These are phyloP conservation scores for Metallyticus violacea DNA, from an alignment of 2,888 invertebrate species.

Conservation along the genomic window DNA sequence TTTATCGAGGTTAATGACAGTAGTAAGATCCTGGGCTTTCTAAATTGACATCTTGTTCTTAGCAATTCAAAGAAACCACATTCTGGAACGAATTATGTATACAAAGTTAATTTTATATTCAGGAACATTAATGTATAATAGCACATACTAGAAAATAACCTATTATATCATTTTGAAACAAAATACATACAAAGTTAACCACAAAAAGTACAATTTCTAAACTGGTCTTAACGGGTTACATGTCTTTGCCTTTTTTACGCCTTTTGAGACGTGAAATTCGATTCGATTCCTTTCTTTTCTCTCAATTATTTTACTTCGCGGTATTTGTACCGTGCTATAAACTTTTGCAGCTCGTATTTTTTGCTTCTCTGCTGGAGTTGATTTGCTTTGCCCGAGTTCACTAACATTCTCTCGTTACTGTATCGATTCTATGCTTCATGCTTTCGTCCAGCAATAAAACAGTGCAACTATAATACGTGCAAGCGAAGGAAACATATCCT, in stretches of 20 bases:
- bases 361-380: background rate
- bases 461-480: background rate
- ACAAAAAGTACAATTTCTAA: too few relatives aligned
- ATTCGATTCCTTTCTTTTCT: background rate
- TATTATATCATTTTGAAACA: too few relatives aligned
- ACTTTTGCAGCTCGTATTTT: background rate
- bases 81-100: too few relatives aligned
- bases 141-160: too few relatives aligned
- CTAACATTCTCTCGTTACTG: background rate
- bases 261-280: background rate
- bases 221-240: too few relatives aligned
- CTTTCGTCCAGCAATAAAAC: background rate
- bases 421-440: background rate
- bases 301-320: background rate
- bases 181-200: too few relatives aligned
- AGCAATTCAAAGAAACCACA: too few relatives aligned
- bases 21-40: too few relatives aligned
- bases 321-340: background rate
- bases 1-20: too few relatives aligned
- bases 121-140: too few relatives aligned
- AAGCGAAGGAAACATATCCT: background rate
- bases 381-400: background rate
- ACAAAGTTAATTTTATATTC: too few relatives aligned
- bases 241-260: background rate
- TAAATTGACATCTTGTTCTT: too few relatives aligned